Evolutionary conservation across 1,140 invertebrate species (phyloP), one percentile per base, ranked within the genome.

Genomic region (Drosophila mauritiana): DNA sequence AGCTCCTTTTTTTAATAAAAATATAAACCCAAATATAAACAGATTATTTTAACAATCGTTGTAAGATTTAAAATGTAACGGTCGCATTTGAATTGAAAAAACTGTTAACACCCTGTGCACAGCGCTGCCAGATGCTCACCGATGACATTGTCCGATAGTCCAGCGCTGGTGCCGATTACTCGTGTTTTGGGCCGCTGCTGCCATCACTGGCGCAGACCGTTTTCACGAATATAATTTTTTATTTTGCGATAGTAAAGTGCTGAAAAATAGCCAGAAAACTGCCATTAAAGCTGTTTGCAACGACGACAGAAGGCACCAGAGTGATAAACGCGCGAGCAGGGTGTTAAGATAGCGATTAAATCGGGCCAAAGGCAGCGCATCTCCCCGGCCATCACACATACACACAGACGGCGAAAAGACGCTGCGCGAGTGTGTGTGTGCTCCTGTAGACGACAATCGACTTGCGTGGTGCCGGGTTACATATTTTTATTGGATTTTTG

Each of bases 391-490:
- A 49, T 58, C 61, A 48, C 72, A 75, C 70, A 65, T 64, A 73
- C 27, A 27, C 7, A 31, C 69, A 65, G 54, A 64, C 69, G 58
- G 56, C 36, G 51, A 72, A 72, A 70, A 70, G 68, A 72, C 68
- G 63, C 78, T 58, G 67, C 69, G 54, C 53, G 45, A 59, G 73
- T 55, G 52, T 76, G 73, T 67, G 74, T 80, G 56, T 59, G 73
- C 65, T 72, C 76, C 77, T 82, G 75, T 88, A 88, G 84, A 82
- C 76, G 84, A 82, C 76, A 82, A 84, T 61, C 76, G 79, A 80
- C 88, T 86, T 85, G 77, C 81, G 82, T 85, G 82, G 82, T 90
- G 84, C 84, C 84, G 84, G 84, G 84, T 90, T 89, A 90, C 80
- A 84, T 73, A 90, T 89, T 85, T 78, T 85, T 85, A 80, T 78